Evolutionary conservation across 2,113 vertebrate genomes (phyloP).

Genomic region (Empidonax traillii): DNA sequence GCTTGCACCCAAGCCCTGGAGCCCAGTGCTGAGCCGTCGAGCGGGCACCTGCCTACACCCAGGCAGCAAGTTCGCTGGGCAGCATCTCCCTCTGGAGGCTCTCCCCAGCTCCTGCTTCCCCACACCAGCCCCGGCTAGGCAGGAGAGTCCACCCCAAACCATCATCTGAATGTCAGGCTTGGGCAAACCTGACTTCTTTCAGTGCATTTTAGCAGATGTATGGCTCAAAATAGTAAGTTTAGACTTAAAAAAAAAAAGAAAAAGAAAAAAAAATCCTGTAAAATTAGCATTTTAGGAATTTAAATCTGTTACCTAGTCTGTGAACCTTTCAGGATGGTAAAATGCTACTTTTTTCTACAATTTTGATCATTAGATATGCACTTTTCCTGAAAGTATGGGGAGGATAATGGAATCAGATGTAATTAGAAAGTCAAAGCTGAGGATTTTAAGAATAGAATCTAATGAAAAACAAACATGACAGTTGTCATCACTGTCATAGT

Average conservation of each 20-base stretch:
- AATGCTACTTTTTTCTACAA: neutral
- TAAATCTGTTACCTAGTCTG: neutral
- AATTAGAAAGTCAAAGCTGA: neutral
- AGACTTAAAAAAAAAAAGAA: neutral
- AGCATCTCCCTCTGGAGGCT: conserved; percentile 19
- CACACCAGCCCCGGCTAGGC: neutral
- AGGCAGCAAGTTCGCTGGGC: fast-evolving
- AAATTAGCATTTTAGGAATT: neutral
- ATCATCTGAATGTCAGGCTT: neutral
- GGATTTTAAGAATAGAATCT: neutral
- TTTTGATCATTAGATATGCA: neutral
- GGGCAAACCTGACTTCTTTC: fast-evolving
- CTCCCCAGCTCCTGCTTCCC: neutral
- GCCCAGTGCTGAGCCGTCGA: neutral
- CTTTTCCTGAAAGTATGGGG: neutral
- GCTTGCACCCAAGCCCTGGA: neutral
- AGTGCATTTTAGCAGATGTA: neutral
- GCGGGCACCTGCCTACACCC: fast-evolving
- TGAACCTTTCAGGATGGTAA: neutral
- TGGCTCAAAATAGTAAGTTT: neutral
- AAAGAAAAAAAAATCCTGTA: neutral
- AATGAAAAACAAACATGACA: neutral
- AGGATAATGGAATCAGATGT: neutral
- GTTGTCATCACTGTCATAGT: neutral
- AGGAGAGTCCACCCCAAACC: neutral